Evolutionary conservation across 2,888 invertebrate genomes (phyloP), one percentile per base, ranked within the genome.

Genomic region (Heliconius cydno): DNA sequence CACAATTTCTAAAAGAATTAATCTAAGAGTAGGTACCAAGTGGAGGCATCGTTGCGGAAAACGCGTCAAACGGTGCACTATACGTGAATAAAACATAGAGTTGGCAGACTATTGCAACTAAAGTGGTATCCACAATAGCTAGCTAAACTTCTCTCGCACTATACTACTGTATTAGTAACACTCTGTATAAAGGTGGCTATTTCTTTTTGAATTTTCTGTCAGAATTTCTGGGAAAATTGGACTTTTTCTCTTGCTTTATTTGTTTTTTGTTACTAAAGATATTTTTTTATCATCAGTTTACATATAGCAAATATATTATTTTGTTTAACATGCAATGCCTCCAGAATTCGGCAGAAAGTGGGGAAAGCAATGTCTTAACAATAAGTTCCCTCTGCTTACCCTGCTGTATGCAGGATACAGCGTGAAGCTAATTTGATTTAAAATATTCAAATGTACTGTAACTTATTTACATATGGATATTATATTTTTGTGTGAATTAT

Each of bases 81-180:
- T 68, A 80, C 82, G 82, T 84, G 81, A 84, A 84, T 84, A 85
- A 85, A 83, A 83, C 81, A 84, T 82, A 79, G 68, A 66, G 70
- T 80, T 68, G 28, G 72, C 71, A 75, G 75, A 75, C 65, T 75
- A 75, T 75, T 75, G 75, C 63, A 66, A 75, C 41, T 66, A 75
- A 75, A 75, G 66, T 75, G 75, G 65, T 75, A 75, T 75, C 41
- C 75, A 75, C 75, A 75, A 75, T 75, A 66, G 75, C 75, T 75
- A 10, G 34, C 63, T 65, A 65, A 74, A 74, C 63, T 74, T 63
- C 30, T 57, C 6, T 52, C 71, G 46, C 34, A 13, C 60, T 57
- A 73, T n/a, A 73, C 60, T 73, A 73, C 60, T 38, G 73, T 70
- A 46, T 60, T 73, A 73, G 73, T 60, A 46, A 70, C 60, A 73